Conservation (phyloP, 2,888 invertebrate species). For the Xestia xanthographa region DNA sequence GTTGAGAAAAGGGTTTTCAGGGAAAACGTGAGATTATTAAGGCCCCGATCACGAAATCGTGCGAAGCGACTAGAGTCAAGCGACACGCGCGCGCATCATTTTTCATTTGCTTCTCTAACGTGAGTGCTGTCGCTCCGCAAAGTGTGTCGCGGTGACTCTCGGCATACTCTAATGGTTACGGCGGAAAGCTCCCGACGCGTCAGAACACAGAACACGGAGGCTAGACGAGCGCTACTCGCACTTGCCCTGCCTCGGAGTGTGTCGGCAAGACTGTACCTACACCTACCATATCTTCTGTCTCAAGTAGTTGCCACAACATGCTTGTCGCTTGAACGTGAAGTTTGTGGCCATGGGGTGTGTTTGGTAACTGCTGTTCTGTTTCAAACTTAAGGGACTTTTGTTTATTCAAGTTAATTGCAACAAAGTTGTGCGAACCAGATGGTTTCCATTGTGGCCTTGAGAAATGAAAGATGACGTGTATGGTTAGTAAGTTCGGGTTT, state of each 20-base stretch:
- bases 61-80: neutral
- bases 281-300: neutral
- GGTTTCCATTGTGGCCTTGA: neutral
- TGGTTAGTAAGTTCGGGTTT: neutral
- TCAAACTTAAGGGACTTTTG: constrained; percentile 15
- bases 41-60: neutral
- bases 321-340: neutral
- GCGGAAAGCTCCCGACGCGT: neutral
- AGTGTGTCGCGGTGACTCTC: neutral
- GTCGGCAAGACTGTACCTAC: neutral
- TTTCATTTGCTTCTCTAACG: neutral
- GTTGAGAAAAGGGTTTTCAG: neutral
- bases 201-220: neutral
- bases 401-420: constrained; percentile 9
- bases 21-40: neutral
- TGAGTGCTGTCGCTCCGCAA: neutral
- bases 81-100: neutral
- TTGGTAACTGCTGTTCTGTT: constrained; percentile 21
- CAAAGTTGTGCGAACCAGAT: constrained; percentile 1
- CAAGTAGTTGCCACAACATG: neutral
- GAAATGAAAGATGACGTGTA: neutral
- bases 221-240: neutral
- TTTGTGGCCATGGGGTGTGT: neutral
- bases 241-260: no score
- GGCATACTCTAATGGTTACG: neutral